A percentile compares a stretch with the other conserved stretches of the same genome.
Conservation (phyloP, 2,797 vertebrate species). For the Falco peregrinus region DNA sequence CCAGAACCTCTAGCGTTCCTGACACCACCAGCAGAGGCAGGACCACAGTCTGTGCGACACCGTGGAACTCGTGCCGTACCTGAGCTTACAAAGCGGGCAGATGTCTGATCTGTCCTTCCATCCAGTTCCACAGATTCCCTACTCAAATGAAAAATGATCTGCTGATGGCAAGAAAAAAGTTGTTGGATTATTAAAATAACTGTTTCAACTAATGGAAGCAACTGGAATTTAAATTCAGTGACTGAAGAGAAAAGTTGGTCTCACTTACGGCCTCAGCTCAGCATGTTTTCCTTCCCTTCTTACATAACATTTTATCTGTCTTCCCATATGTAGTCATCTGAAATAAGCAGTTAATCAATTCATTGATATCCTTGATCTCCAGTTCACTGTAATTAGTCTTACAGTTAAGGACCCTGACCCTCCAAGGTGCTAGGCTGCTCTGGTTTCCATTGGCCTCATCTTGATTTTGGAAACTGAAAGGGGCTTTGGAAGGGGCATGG, state of each 20-base stretch:
- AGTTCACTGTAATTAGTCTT: background rate
- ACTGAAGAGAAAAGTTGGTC: background rate
- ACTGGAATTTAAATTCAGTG: background rate
- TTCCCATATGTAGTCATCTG: background rate
- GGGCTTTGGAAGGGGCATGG: background rate
- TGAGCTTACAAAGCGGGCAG: background rate
- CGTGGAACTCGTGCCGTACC: background rate
- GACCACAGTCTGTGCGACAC: background rate
- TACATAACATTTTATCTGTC: background rate
- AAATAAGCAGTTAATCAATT: background rate
- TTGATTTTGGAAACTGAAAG: background rate
- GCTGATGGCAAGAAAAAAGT: background rate
- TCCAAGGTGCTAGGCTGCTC: background rate
- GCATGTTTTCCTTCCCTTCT: background rate
- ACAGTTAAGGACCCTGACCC: background rate
- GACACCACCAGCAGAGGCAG: background rate
- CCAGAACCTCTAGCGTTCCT: background rate
- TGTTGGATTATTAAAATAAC: background rate
- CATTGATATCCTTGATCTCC: background rate
- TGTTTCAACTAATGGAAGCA: background rate
- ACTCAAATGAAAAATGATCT: background rate
- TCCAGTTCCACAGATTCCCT: background rate
- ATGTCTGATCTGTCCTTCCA: background rate
- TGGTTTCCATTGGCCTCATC: background rate
- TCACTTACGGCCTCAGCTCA: background rate